Base-by-base conservation (phyloP, 1,140 invertebrate species). In the Pachypeltis micranthus region DNA sequence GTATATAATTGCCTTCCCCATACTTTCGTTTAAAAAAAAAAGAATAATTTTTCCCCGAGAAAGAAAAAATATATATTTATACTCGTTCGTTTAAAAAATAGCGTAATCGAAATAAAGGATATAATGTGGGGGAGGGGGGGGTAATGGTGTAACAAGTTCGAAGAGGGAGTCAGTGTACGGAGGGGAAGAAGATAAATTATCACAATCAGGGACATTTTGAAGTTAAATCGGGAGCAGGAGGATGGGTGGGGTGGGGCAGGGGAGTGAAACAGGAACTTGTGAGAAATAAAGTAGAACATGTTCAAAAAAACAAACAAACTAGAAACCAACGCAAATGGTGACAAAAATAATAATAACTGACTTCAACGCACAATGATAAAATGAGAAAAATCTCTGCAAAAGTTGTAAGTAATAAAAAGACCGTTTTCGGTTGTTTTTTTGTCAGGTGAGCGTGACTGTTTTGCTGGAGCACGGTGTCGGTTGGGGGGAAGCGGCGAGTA, bases 1-100 rank as follows among this genome's bases (percentile, higher is more conserved):
- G 77, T 79, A 78, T 72, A 75, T 76, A 76, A 75, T 77, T 78
- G 78, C 78, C 76, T 79, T 79, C 77, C 78, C 78, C 78, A 67
- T 59, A 39, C 7, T 39, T 62, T 44, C 56, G n/a, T 27, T 59
- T 21, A 24, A 34, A 25, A 24, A 65, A 55, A 55, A 21, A 58
- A 58, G 21, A 54, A 28, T 31, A 39, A 56, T 61, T 39, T 58
- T 28, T 24, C n/a, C n/a, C n/a, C n/a, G n/a, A n/a, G n/a, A n/a
- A n/a, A n/a, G n/a, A n/a, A n/a, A n/a, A n/a, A n/a, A n/a, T n/a
- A n/a, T n/a, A n/a, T n/a, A n/a, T n/a, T n/a, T n/a, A n/a, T n/a
- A n/a, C n/a, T n/a, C n/a, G n/a, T n/a, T n/a, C n/a, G n/a, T n/a
- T n/a, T n/a, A n/a, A n/a, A n/a, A n/a, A n/a, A n/a, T n/a, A n/a